A percentile compares a stretch with the other conserved stretches of the same genome.
These are phyloP conservation scores for Limosa lapponica DNA, from an alignment of 2,797 vertebrate genomes.

Conservation along the genomic window DNA sequence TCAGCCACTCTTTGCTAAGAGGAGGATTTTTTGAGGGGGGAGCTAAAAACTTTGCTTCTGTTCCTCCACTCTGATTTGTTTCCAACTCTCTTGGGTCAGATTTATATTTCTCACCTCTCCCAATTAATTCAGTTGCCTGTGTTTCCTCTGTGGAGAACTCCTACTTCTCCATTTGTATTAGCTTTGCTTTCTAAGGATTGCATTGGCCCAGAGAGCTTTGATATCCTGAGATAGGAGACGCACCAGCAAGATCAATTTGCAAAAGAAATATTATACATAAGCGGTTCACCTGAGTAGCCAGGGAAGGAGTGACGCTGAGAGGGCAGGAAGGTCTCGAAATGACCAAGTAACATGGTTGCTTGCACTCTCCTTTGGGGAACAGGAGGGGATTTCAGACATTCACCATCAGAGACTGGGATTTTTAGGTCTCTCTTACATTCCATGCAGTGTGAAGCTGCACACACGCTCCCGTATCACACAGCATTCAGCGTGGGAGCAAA, in stretches of 20 bases:
- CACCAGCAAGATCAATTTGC: conserved; percentile 21
- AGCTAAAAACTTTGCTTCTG: neutral
- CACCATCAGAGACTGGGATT: neutral
- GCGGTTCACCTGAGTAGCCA: neutral
- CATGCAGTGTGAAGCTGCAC: neutral
- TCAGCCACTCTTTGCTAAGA: neutral
- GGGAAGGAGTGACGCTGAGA: neutral
- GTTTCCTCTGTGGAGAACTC: conserved; percentile 43
- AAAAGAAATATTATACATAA: neutral
- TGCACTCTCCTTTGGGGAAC: neutral
- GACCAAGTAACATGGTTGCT: neutral
- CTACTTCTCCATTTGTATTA: conserved; percentile 34
- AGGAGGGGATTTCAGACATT: neutral
- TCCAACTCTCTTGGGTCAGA: neutral
- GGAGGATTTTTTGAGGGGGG: neutral
- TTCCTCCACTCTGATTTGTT: neutral
- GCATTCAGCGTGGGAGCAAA: neutral
- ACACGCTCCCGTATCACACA: neutral
- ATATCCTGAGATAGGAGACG: neutral
- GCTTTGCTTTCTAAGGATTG: conserved; percentile 43
- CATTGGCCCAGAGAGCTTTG: conserved; percentile 22
- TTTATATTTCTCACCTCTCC: conserved; percentile 41
- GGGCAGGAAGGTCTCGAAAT: neutral
- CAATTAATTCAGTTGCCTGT: conserved; percentile 52
- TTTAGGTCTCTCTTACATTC: neutral